A percentile compares a stretch with the other conserved stretches of the same genome.
Conservation (phyloP, 2,113 vertebrate genomes). For the Passer montanus region DNA sequence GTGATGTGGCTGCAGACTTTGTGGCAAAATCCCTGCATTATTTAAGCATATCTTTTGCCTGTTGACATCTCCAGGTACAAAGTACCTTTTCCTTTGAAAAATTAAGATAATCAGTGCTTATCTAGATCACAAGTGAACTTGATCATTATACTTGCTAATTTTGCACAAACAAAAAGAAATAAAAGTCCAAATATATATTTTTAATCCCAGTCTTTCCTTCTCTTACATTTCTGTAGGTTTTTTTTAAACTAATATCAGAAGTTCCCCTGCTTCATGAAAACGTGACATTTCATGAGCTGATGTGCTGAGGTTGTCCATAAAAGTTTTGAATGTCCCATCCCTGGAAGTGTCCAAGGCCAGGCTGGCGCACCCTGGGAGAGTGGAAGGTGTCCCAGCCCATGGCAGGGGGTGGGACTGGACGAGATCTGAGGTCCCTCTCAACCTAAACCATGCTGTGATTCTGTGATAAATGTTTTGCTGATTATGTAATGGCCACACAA, state of each 20-base stretch:
- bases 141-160: neutral
- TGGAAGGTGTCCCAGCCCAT: neutral
- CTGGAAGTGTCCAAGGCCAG: neutral
- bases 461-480: neutral
- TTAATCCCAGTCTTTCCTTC: neutral
- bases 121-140: conserved; percentile 23
- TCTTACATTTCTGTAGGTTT: neutral
- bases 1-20: neutral
- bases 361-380: neutral
- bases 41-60: conserved; percentile 30
- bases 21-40: conserved; percentile 29
- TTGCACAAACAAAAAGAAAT: conserved; percentile 17
- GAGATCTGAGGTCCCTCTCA: neutral
- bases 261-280: neutral
- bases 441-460: neutral
- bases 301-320: neutral
- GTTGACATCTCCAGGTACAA: neutral
- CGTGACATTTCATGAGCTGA: neutral
- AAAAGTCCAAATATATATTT: neutral
- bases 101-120: conserved; percentile 21
- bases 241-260: neutral
- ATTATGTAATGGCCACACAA: too few species aligned
- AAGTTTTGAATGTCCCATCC: neutral
- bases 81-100: conserved; percentile 13
- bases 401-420: neutral